Base-by-base conservation (phyloP, 1,140 invertebrate species). In the Panonychus citri region DNA sequence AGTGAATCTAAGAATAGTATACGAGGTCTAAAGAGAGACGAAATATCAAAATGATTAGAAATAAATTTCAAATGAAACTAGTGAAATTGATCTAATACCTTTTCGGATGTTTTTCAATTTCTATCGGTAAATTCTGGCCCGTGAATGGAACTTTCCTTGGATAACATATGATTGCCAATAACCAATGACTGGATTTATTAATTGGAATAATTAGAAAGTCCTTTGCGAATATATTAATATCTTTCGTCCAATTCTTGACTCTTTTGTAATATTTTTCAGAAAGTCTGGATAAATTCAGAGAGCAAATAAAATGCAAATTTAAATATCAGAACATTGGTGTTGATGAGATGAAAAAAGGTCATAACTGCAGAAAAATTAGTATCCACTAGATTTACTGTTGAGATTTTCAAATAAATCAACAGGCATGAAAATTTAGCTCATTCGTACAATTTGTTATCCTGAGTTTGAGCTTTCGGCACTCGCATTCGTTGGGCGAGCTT, bases 151-250 rank as follows among this genome's bases (percentile, higher is more conserved):
- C 39, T 40, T n/a, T 53, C 1, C 27, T 25, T 19, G 90, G 88
- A 69, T 83, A 95, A 71, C 90, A 96, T 53, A 97, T 86, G 48
- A 97, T 88, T 3, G 88, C 90, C 59, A 97, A 73, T 71, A 91
- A 96, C 93, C 93, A 98, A 75, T 98, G 93, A 28, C 75, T 73
- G 64, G 88, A 85, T 75, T 96, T 88, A 75, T 95, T 94, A 42
- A 97, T 94, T 60, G 93, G 91, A 67, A 98, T 82, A 61, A 98
- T 78, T 53, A 98, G 80, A 68, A 83, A 97, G 69, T 97, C 91
- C 75, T 95, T 95, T 52, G 85, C 78, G 71, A 98, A 98, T 52
- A 98, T 78, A 70, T 97, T 86, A 0, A 95, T 83, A 69, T 84
- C 82, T 66, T 90, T 90, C 0, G 91, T 96, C 91, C 93, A 97